phyloP scores from a whole-genome alignment of 2,797 vertebrate species.

The Danio albolineatus region DNA sequence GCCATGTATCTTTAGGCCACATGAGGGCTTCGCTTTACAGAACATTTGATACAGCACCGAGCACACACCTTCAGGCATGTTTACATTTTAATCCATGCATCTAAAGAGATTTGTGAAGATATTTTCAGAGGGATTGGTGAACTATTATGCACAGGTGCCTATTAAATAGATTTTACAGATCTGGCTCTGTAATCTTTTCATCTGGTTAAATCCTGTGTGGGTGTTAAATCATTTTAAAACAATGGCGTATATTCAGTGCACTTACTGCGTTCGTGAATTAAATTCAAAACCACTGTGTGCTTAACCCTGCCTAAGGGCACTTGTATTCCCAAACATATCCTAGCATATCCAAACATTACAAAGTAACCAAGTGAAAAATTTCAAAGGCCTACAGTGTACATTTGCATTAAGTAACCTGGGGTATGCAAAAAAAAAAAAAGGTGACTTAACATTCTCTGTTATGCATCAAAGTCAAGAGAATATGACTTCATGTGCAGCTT shows the following conservation, averaged over 20 bases:
- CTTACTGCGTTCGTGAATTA: background rate
- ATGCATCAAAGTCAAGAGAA: background rate
- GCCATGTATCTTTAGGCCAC: too few species aligned
- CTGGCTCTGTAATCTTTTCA: background rate
- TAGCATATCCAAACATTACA: background rate
- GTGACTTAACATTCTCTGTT: too few species aligned
- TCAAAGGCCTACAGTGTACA: background rate
- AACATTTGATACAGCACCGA: too few species aligned
- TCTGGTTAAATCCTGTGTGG: slow-evolving; percentile 20
- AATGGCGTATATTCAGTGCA: background rate
- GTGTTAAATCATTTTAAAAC: slow-evolving; percentile 10
- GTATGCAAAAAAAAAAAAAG: background rate
- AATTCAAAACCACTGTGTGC: background rate
- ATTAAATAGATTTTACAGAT: background rate
- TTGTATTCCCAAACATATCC: too few species aligned
- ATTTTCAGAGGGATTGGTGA: background rate
- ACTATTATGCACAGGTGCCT: background rate
- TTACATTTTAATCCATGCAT: background rate
- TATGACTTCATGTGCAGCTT: background rate
- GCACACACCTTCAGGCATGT: background rate
- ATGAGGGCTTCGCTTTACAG: too few species aligned
- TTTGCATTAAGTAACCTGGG: too few species aligned
- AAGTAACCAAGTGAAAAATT: background rate
- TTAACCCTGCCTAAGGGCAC: background rate
- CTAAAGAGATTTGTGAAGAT: background rate